phyloP scores from a whole-genome alignment of 2,888 invertebrate genomes.

The Lumbricus terrestris region DNA sequence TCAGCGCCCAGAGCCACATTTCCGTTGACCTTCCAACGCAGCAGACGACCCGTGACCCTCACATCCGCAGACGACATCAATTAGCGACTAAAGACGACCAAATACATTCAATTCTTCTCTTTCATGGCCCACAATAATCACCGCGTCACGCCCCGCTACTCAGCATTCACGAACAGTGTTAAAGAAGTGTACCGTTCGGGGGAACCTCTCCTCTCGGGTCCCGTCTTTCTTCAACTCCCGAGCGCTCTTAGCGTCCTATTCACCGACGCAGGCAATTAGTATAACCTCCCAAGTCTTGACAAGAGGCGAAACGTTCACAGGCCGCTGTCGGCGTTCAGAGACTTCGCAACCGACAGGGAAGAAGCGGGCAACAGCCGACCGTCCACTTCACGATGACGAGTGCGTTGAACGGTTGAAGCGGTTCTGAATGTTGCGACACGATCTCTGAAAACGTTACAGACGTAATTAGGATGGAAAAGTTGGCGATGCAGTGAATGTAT shows the following conservation, averaged over 20 bases:
- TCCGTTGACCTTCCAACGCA: background rate
- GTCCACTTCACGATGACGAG: background rate
- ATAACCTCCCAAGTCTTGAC: background rate
- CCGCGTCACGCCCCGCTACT: background rate
- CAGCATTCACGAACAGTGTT: background rate
- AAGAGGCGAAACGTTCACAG: background rate
- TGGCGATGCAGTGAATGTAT: background rate
- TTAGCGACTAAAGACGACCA: background rate
- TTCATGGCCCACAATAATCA: background rate
- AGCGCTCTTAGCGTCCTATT: background rate
- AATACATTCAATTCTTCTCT: background rate
- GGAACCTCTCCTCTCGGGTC: background rate
- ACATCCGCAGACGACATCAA: background rate
- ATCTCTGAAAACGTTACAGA: background rate
- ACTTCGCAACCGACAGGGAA: background rate
- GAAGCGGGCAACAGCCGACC: too few species aligned
- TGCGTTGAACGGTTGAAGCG: background rate
- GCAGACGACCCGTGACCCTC: too few species aligned
- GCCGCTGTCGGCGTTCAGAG: background rate
- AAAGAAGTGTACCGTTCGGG: background rate
- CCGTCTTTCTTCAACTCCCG: slow-evolving; percentile 3
- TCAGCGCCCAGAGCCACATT: background rate
- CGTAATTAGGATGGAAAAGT: background rate
- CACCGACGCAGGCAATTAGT: background rate
- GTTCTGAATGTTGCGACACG: background rate